Evolutionary conservation across 2,888 invertebrate genomes (phyloP), one percentile per base, ranked within the genome.

Genomic region (Parnassius mnemosyne): DNA sequence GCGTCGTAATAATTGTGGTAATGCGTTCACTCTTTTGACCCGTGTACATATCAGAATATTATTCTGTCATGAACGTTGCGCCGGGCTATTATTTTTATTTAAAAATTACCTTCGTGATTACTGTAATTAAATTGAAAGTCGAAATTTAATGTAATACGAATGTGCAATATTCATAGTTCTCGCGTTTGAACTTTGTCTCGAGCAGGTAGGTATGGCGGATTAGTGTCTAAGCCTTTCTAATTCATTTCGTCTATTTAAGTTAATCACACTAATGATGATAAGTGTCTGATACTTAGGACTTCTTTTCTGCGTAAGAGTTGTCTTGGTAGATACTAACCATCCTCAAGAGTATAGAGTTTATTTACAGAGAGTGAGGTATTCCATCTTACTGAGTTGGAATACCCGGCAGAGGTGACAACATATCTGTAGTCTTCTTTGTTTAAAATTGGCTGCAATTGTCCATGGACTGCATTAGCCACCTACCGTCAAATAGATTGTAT

Each of bases 1-100:
- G 70, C 77, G 75, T 73, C 73, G 78, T 86, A 86, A 89, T 86
- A 86, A 89, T 87, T 85, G 86, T 80, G 57, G 60, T 57, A 52
- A 60, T 56, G 42, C 54, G 49, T 25, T 42, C 58, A 57, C 60
- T 60, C 13, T 65, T 61, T 54, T 61, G 50, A 57, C 61, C 64
- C 56, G 61, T 63, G 64, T 57, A 62, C 57, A 56, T 65, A 63
- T 65, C 59, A 81, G 79, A 74, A 72, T 81, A 72, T 77, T 76
- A 76, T 74, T 78, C 76, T 76, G 69, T 75, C 77, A 85, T 81
- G 85, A 87, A 84, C 85, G 84, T 85, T 83, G 80, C 84, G 77
- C 68, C 77, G 9, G 9, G 43, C 42, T 54, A 53, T 60, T 49
- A 60, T 53, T 60, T 79, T 77, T 80, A 79, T 57, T 13, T 11